Conservation (phyloP, 2,113 vertebrate genomes). For the Calonectris borealis region DNA sequence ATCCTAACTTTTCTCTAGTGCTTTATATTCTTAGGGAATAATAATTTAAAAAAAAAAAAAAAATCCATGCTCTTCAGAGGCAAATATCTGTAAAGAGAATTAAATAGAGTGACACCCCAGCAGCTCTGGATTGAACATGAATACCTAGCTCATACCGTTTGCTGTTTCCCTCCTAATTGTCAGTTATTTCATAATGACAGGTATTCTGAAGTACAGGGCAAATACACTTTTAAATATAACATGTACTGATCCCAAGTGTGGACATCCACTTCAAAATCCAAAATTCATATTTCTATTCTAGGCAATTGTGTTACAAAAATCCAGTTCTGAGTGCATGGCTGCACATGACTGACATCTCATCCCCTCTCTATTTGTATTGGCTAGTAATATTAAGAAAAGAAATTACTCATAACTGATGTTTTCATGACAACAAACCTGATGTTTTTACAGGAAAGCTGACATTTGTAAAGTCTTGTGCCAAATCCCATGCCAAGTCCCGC, state of each 20-base stretch:
- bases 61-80: not conserved
- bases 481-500: constrained; percentile 3
- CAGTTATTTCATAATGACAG: not conserved
- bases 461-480: constrained; percentile 5
- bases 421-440: constrained; percentile 12
- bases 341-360: constrained; percentile 3
- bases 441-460: constrained; percentile 25
- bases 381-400: constrained; percentile 41
- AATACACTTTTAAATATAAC: not conserved
- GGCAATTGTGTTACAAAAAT: not conserved
- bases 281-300: not conserved
- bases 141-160: not conserved
- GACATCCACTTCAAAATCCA: not conserved
- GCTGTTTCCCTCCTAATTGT: not conserved
- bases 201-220: not conserved
- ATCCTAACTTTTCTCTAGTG: not conserved
- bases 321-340: not conserved
- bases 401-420: constrained; percentile 44
- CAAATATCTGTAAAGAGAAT: not conserved
- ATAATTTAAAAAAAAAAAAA: not conserved
- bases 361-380: constrained; percentile 14
- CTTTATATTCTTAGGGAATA: not conserved
- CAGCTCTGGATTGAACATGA: not conserved
- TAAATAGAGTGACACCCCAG: not conserved
- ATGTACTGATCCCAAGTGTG: not conserved